These are phyloP conservation scores for Pantherophis guttatus DNA, from an alignment of 2,113 vertebrate species.

Conservation along the genomic window DNA sequence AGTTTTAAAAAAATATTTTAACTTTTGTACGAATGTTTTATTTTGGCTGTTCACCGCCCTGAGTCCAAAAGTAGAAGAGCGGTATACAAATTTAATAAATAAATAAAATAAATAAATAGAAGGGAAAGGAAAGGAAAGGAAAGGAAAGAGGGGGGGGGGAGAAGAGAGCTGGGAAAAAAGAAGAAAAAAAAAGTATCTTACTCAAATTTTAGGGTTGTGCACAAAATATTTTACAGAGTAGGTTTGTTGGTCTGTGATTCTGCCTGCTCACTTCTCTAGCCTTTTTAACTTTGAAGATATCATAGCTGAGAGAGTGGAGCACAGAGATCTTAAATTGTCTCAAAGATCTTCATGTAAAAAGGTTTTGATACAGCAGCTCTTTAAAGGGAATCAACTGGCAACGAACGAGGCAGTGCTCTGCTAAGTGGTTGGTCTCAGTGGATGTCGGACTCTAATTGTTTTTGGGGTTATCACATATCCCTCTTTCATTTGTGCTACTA, in stretches of 20 bases:
- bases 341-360: not conserved
- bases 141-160: no score
- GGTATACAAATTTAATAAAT: no score
- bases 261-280: not conserved
- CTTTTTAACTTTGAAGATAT: no score
- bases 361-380: not conserved
- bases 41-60: no score
- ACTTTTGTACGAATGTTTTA: no score
- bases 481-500: not conserved
- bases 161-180: no score
- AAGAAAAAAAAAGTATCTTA: not conserved
- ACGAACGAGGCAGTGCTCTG: not conserved
- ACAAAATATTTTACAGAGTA: not conserved
- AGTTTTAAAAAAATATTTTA: no score
- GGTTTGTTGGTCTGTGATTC: not conserved
- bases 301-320: not conserved
- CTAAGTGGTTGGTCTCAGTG: not conserved
- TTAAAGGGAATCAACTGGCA: not conserved
- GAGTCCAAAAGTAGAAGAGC: no score
- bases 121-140: not conserved
- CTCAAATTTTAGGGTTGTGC: not conserved
- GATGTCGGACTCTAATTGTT: not conserved
- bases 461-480: not conserved
- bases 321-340: no score
- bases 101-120: no score